A percentile compares a stretch with the other conserved stretches of the same genome.
Conservation (phyloP, 2,797 vertebrate genomes). For the Carcharodon carcharias region DNA sequence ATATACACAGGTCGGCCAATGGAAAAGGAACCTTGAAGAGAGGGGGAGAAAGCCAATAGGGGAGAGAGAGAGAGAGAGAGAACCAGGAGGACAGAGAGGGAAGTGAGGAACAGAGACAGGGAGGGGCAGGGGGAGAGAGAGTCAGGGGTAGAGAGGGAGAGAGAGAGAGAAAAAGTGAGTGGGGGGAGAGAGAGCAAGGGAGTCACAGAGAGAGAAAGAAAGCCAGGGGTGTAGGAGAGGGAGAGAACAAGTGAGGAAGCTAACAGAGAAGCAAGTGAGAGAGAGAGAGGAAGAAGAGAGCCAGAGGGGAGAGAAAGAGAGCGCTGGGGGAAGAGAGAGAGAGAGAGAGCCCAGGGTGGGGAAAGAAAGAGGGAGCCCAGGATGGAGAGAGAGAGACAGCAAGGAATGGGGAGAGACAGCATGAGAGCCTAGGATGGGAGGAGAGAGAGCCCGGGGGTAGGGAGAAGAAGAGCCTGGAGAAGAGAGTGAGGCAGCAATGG, state of each 20-base stretch:
- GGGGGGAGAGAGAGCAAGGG: not conserved
- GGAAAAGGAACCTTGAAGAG: not conserved
- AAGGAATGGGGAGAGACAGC: too few species aligned
- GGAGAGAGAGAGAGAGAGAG: not conserved
- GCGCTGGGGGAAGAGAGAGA: too few species aligned
- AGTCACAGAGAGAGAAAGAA: not conserved
- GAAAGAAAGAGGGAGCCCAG: not conserved
- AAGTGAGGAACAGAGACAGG: not conserved
- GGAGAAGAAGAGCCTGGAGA: not conserved
- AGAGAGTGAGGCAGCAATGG: not conserved
- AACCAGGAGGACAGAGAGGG: not conserved
- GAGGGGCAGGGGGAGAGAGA: not conserved
- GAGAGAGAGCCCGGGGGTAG: not conserved
- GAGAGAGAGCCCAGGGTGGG: not conserved
- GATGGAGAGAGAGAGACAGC: not conserved
- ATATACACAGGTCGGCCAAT: not conserved
- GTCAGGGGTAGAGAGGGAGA: too few species aligned
- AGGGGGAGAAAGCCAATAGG: not conserved
- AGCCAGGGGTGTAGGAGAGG: not conserved
- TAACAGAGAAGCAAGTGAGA: too few species aligned
- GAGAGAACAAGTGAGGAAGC: not conserved
- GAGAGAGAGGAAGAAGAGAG: not conserved
- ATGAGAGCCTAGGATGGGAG: not conserved
- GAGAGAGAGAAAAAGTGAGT: not conserved
- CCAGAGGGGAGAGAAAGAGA: not conserved